Evolutionary conservation across 2,113 vertebrate species (phyloP), one percentile per base, ranked within the genome.

Genomic region (Catharus minimus): DNA sequence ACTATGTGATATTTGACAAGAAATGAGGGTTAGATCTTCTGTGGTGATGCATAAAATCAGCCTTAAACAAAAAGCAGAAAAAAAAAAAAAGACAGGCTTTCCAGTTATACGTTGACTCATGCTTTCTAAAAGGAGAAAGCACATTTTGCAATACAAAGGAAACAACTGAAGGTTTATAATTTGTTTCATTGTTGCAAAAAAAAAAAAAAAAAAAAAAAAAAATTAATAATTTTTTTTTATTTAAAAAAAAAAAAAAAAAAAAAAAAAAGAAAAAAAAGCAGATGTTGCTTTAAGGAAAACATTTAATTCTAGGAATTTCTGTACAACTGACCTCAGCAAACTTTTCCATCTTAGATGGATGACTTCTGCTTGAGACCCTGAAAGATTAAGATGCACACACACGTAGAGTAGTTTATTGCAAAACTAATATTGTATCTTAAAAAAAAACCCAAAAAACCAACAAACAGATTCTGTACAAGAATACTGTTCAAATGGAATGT

Each of bases 401-500:
- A 94, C 77, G 83, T 96, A 95, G 95, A 96, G 92, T 65, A 96
- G 93, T 96, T 97, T 95, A 97, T 94, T 97, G 95, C 85, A 95
- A 96, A 93, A 95, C 96, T 97, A 97, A 97, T 68, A 95, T 89
- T 96, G 96, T 93, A 96, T 95, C 86, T 93, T 88, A 13, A 93
- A 95, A 97, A 97, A 91, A 87, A 80, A 87, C 38, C 38, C 38
- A 33, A 11, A 23, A 7, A 36, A 36, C 33, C 15, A 81, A 24
- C 60, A 84, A 95, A 93, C 93, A 96, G 95, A 91, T 95, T 97
- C 96, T 97, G 92, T 91, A 96, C 97, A 98, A 98, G 97, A 98
- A 97, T 97, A 97, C 97, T 98, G 97, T 97, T 97, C 96, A 97
- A 97, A 97, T 98, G 98, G 98, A 98, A 98, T 98, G 97, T 97